Evolutionary conservation across 2,113 vertebrate genomes (phyloP).

Genomic region (Cynocephalus volans): DNA sequence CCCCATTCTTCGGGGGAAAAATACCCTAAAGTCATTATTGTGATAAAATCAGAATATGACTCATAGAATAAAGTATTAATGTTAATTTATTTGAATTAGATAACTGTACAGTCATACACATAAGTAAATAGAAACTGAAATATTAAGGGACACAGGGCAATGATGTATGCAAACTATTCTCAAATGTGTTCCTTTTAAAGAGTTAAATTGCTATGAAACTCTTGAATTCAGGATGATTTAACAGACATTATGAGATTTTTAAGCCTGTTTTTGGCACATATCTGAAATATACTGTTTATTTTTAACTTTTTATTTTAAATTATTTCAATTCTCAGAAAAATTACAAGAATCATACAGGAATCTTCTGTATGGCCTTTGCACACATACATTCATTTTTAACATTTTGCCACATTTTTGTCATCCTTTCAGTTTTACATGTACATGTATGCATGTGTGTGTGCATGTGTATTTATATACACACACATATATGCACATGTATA

Average conservation of each 20-base stretch:
- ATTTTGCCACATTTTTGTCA: slow-evolving; percentile 13
- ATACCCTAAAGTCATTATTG: neutral
- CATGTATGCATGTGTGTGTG: neutral
- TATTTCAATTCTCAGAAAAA: neutral
- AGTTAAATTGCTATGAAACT: neutral
- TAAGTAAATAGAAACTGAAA: neutral
- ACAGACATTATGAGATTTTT: neutral
- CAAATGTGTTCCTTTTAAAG: neutral
- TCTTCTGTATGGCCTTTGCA: neutral
- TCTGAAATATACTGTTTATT: neutral
- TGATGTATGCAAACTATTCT: neutral
- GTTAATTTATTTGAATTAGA: neutral
- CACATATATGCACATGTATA: neutral
- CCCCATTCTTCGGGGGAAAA: neutral
- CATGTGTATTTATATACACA: neutral
- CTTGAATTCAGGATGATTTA: neutral
- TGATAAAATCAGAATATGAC: neutral
- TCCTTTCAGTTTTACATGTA: neutral
- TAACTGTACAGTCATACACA: neutral
- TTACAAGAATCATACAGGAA: neutral
- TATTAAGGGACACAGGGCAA: neutral
- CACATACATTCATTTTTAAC: neutral
- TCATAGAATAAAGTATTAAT: neutral
- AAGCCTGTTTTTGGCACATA: neutral
- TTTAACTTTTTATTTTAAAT: slow-evolving; percentile 14